Conservation (phyloP, 2,113 vertebrate species). For the Epinephelus lanceolatus region DNA sequence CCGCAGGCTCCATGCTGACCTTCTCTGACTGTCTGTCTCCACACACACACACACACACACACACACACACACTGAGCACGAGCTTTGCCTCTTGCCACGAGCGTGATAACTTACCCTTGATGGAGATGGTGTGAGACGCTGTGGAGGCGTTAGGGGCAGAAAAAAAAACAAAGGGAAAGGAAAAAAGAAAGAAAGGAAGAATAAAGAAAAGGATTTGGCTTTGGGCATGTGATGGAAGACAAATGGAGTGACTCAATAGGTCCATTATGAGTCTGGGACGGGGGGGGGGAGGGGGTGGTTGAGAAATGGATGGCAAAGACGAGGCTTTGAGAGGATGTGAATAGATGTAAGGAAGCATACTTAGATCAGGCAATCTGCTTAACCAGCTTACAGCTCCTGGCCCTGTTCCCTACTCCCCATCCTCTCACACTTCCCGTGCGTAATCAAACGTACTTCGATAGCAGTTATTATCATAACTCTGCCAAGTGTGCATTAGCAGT, state of each 20-base stretch:
- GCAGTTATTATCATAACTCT: slow-evolving; percentile 55
- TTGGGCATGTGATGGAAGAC: slow-evolving; percentile 74
- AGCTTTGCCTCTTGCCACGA: slow-evolving; percentile 36
- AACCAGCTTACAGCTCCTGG: slow-evolving; percentile 71
- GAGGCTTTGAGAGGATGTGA: slow-evolving; percentile 69
- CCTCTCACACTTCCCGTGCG: slow-evolving; percentile 55
- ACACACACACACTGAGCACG: slow-evolving; percentile 6
- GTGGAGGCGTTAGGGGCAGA: slow-evolving; percentile 36
- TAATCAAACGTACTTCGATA: slow-evolving; percentile 61
- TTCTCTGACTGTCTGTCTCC: slow-evolving; percentile 64
- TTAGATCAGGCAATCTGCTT: slow-evolving; percentile 70
- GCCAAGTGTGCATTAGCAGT: slow-evolving; percentile 62
- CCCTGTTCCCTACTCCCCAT: slow-evolving; percentile 43
- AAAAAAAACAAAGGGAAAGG: slow-evolving; percentile 30
- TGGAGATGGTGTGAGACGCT: slow-evolving; percentile 64
- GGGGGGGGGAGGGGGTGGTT: slow-evolving; percentile 36
- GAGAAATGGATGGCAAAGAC: slow-evolving; percentile 61
- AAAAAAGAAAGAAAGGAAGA: slow-evolving; percentile 38
- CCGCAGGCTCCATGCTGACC: slow-evolving; percentile 73
- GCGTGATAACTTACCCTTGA: slow-evolving; percentile 65
- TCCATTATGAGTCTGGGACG: slow-evolving; percentile 69
- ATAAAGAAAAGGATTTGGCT: slow-evolving; percentile 65
- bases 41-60: slow-evolving; percentile 40
- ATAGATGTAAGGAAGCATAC: slow-evolving; percentile 67
- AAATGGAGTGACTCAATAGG: slow-evolving; percentile 76